Conservation (phyloP, 2,888 invertebrate genomes). For the Amphipyra berbera region DNA sequence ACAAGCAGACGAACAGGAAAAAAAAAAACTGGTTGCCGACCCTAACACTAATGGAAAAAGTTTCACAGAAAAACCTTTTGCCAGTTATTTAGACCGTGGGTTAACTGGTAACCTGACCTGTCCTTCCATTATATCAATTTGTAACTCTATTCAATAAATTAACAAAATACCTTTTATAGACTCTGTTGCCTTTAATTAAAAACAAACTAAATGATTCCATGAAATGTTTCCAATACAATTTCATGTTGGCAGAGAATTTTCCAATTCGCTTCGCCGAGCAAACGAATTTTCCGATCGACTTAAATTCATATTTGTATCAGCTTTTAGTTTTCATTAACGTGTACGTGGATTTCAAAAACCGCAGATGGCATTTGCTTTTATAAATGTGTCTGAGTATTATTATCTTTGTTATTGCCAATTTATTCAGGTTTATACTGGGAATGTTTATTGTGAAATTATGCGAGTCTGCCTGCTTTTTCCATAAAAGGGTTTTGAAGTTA, state of each 20-base stretch:
- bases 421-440: slow-evolving; percentile 15
- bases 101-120: no score
- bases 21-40: no score
- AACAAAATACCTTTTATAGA: neutral
- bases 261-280: slow-evolving; percentile 17
- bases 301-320: slow-evolving; percentile 53
- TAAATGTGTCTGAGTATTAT: slow-evolving; percentile 27
- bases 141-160: neutral
- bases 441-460: slow-evolving; percentile 6
- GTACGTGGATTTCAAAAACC: slow-evolving; percentile 42
- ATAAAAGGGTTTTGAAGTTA: slow-evolving; percentile 8
- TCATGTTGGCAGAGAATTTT: slow-evolving; percentile 28
- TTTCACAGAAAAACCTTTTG: no score
- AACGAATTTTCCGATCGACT: slow-evolving; percentile 52
- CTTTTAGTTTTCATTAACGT: slow-evolving; percentile 60
- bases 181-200: slow-evolving; percentile 1
- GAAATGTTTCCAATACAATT: slow-evolving; percentile 23
- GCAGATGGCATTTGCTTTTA: slow-evolving; percentile 44
- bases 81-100: no score
- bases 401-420: slow-evolving; percentile 38
- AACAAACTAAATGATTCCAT: slow-evolving; percentile 29
- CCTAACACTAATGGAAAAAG: no score
- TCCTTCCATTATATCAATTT: neutral
- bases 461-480: neutral
- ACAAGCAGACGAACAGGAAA: no score